Base-by-base conservation (phyloP, 2,888 invertebrate species). In the Drosophila siamana region DNA sequence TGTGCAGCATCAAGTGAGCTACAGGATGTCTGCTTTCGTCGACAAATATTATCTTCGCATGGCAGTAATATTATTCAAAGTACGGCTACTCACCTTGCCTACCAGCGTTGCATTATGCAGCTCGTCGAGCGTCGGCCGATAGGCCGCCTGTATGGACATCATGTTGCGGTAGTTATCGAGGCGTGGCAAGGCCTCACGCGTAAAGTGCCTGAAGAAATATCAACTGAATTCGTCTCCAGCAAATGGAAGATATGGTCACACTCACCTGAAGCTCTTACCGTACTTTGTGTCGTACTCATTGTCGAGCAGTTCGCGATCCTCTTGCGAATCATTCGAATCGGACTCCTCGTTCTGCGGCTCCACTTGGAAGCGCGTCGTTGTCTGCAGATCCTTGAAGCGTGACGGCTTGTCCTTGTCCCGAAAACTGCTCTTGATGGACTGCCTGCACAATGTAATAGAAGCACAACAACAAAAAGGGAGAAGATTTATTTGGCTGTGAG, bases 161-260 rank as follows among this genome's bases (percentile, higher is more conserved):
- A 97, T 96, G 88, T 97, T 97, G 76, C 97, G 94, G 92, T 97
- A 97, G 93, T 97, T 97, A 92, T 97, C 97, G 92, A 97, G 92
- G 55, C 97, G 94, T 2, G 97, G 97, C 67, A 97, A 92, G 6
- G 97, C 97, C 92, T 98, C 97, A 62, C 97, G 93, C 19, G 97
- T 98, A 91, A 97, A 95, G 90, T 97, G 96, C 73, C 96, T 95
- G 90, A 0, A 69, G 68, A 9, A 38, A 2, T 2, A 19, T 19
- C 19, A 19, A n/a, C n/a, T n/a, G n/a, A n/a, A n/a, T n/a, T n/a
- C n/a, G 19, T 19, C 19, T 3, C 2, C 19, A 19, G 19, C 19
- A 19, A 19, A 19, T 19, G 1, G 19, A 19, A 19, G 3, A 3
- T n/a, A n/a, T n/a, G n/a, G n/a, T n/a, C n/a, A n/a, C n/a, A 33